Evolutionary conservation across 2,888 invertebrate species (phyloP), one percentile per base, ranked within the genome.

Genomic region (Trimorus sp.): DNA sequence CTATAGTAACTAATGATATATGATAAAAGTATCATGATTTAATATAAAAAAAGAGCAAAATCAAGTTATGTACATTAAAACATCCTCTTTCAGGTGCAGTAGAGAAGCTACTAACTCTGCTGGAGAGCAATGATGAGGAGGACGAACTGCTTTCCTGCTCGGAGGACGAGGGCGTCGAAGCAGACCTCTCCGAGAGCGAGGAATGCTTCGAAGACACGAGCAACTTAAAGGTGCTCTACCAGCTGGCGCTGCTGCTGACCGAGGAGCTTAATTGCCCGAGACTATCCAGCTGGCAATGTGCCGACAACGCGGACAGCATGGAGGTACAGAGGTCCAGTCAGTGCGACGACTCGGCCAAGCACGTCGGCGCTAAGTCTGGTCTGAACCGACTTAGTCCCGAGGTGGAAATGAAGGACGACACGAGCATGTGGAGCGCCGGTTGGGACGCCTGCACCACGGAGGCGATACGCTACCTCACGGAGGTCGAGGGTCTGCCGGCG

Each of bases 401-500:
- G 14, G 60, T 65, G 1, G 80, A 75, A n/a, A 70, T 66, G 75
- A 69, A 53, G 38, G 60, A 80, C 12, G 65, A 71, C 40, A 48
- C 54, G 42, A 56, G 62, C 42, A 38, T 59, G 42, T 91, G 91
- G 91, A 75, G 82, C 15, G 83, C 87, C 26, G 91, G 91, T 4
- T 91, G 91, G 91, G 89, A 91, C 77, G 89, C 90, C 4, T 91
- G 91, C 78, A 86, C 90, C 6, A 69, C 87, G 45, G 90, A 91
- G 69, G 88, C 90, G 1, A 73, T 91, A 7, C 87, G 90, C 77
- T 91, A 90, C 79, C 88, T 91, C 66, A 86, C 90, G 8, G 89
- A 90, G 79, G 88, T 89, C 26, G 91, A 91, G 63, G 91, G 90
- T 7, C 84, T 91, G 15, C 86, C 89, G 15, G 85, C 85, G 26